These are phyloP conservation scores for Ennomos erosarius DNA, from an alignment of 2,888 invertebrate species.

Conservation along the genomic window DNA sequence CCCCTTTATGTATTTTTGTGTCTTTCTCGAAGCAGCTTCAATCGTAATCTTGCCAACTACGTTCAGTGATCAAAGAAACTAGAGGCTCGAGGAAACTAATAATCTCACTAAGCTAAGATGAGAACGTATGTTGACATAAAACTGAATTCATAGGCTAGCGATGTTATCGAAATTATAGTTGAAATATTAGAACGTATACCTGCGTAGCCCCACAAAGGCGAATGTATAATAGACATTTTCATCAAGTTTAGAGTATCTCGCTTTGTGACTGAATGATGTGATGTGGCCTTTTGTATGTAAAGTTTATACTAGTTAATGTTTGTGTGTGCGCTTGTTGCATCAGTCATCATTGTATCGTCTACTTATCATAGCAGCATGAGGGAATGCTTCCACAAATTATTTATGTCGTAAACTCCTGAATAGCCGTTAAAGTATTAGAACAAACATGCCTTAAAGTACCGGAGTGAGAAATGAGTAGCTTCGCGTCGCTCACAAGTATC, in stretches of 20 bases:
- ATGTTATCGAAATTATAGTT: conserved; percentile 62
- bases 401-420: conserved; percentile 63
- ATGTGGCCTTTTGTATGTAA: conserved; percentile 84
- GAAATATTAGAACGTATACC: conserved; percentile 40
- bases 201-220: conserved; percentile 44
- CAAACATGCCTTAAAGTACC: conserved; percentile 69
- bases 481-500: conserved; percentile 60
- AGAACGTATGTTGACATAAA: conserved; percentile 65
- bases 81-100: conserved; percentile 63
- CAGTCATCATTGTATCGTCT: conserved; percentile 67
- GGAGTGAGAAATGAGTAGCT: conserved; percentile 52
- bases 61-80: conserved; percentile 55
- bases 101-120: conserved; percentile 61
- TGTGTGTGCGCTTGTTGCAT: conserved; percentile 81
- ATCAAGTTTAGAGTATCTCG: conserved; percentile 69
- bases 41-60: conserved; percentile 64
- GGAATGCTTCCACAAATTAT: conserved; percentile 76
- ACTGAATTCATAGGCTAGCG: conserved; percentile 65
- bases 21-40: conserved; percentile 65
- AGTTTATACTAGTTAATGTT: conserved; percentile 66
- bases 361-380: conserved; percentile 62
- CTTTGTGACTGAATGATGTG: conserved; percentile 85
- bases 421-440: conserved; percentile 73
- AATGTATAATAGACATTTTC: conserved; percentile 67
- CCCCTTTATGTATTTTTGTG: conserved; percentile 44